Conservation (phyloP, 2,888 invertebrate species). For the Druceiella hillmani region DNA sequence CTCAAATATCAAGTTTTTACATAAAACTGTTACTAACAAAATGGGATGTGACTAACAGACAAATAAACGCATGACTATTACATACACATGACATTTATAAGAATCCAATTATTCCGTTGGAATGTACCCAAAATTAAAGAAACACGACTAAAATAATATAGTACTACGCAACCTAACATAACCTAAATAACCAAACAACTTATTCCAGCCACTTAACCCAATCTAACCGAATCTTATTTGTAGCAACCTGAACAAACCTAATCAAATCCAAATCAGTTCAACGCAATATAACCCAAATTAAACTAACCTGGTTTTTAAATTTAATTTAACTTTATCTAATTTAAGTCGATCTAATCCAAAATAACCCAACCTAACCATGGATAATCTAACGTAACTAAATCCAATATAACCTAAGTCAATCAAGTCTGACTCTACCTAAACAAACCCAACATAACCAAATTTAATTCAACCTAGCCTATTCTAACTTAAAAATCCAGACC, state of each 20-base stretch:
- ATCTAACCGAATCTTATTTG: slow-evolving; percentile 5
- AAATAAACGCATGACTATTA: no score
- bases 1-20: no score
- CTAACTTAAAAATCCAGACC: no score
- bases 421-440: no score
- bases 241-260: no score
- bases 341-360: slow-evolving; percentile 18
- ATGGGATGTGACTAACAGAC: no score
- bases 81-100: no score
- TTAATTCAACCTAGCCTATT: slow-evolving; percentile 14
- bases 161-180: slow-evolving; percentile 3
- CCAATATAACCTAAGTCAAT: slow-evolving; percentile 19
- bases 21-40: no score
- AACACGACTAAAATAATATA: no score
- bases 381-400: slow-evolving; percentile 22
- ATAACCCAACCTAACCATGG: slow-evolving; percentile 21
- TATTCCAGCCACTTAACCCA: slow-evolving; percentile 4
- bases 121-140: no score
- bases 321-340: slow-evolving; percentile 14
- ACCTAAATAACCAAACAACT: slow-evolving; percentile 4
- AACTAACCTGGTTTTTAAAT: slow-evolving; percentile 5
- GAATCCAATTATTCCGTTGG: no score
- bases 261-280: background rate
- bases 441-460: slow-evolving; percentile 6
- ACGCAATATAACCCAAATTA: slow-evolving; percentile 2